Base-by-base conservation (phyloP, 2,113 vertebrate species). In the Percopsis transmontana region DNA sequence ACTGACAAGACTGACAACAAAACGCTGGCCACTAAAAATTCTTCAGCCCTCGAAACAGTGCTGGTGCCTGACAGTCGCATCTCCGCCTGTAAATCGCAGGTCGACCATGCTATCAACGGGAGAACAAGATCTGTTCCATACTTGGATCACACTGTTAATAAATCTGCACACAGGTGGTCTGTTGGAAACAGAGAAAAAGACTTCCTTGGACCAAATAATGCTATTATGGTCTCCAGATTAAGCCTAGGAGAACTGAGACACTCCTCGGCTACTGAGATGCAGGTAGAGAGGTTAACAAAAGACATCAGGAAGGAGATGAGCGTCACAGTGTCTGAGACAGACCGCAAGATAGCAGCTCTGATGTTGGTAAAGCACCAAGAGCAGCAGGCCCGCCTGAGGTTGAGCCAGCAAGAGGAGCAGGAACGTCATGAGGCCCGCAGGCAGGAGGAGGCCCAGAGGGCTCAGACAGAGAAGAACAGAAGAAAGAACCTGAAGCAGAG, bases 291-390 rank as follows among this genome's bases (percentile, higher is more conserved):
- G 3, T 84, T 88, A 15, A 80, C 81, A 39, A 68, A 55, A 5
- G 86, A 86, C 16, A 67, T 92, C 24, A 75, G 70, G 8, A 81
- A 54, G 65, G 58, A 92, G 68, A 86, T 92, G 51, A 68, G 84
- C 51, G 85, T 90, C 1, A 71, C 85, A 0, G 50, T 93, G 19
- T 85, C 94, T 0, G 87, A 93, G 52, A 84, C 80, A 40, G 93
- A 95, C 74, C 83, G 87, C 56, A 95, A 94, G 82, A 94, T 95
- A 8, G 90, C 92, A 2, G 91, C 91, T 12, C 80, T 94, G 38
- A 94, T 95, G 94, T 85, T 95, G 74, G 82, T 80, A 42, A 92
- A 90, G 58, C 91, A 93, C 51, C 72, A 90, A 62, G 89, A 93
- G 69, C 87, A 93, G 69, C 81, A 89, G 75, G 62, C 33, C 3